Evolutionary conservation across 1,140 invertebrate genomes (phyloP), one percentile per base, ranked within the genome.

Genomic region (Nebria ingens): DNA sequence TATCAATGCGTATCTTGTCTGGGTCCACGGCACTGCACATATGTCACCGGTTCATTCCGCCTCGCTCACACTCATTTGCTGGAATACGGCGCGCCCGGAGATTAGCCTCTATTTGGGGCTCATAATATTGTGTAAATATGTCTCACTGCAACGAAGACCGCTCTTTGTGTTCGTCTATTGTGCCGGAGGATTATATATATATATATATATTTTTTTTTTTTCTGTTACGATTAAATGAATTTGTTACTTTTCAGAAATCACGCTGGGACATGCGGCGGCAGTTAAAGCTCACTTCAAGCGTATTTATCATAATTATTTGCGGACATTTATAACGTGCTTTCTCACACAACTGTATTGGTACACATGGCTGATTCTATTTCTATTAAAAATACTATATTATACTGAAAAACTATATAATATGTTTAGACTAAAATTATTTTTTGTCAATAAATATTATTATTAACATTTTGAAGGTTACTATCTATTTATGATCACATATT

Each of bases 1-100:
- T 58, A 60, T 62, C 59, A 56, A 51, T 22, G 51, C 29, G 54
- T 62, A 62, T 62, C 61, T 62, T 61, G 60, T 61, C 60, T 52
- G 42, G 17, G 54, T 56, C 52, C 61, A 60, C 58, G 60, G 56
- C 57, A 52, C 51, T 21, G 54, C 58, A 54, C 61, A 62, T 62
- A 62, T 62, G 61, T 62, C 61, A 62, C 58, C 58, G 38, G 25
- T 25, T n/a, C 55, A 25, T 51, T 51, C 50, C 20, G 2, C 38
- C 54, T 17, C 54, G 42, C 38, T 19, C 55, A 19, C 55, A 25
- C 29, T 45, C 50, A 51, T 38, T 15, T n/a, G 2, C 2, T 19
- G 56, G 6, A n/a, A 34, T 34, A 9, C n/a, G n/a, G 25, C n/a
- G n/a, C 25, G 6, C 25, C 6, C 25, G 6, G 34, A 53, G 51